Conservation (phyloP, 2,113 vertebrate species). For the Cricetomys ansorgei region DNA sequence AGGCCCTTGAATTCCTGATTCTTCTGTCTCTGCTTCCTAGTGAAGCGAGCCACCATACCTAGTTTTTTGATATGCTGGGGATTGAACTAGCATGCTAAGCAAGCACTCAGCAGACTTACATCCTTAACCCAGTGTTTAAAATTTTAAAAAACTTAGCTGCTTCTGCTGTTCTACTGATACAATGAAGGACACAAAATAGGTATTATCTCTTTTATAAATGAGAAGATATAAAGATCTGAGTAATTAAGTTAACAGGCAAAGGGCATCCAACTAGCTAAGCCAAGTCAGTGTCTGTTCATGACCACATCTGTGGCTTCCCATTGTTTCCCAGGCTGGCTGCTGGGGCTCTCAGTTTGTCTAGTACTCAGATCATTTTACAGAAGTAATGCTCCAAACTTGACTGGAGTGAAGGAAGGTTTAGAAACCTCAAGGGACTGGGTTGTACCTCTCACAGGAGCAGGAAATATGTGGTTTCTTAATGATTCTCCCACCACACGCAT, state of each 20-base stretch:
- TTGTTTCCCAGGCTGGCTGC: background rate
- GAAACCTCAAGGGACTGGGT: background rate
- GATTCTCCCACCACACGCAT: too few relatives aligned
- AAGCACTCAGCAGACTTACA: background rate
- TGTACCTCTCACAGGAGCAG: background rate
- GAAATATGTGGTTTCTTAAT: too few relatives aligned
- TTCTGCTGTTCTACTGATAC: background rate
- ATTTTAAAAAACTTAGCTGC: background rate
- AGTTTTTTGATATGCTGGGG: background rate
- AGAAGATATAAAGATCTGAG: slow-evolving; percentile 12
- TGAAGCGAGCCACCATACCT: background rate
- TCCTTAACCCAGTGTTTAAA: background rate
- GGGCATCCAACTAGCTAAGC: background rate
- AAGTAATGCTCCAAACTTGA: background rate
- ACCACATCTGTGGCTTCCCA: background rate
- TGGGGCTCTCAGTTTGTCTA: background rate
- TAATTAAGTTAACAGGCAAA: background rate
- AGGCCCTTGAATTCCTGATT: background rate
- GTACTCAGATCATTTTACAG: background rate
- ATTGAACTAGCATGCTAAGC: background rate
- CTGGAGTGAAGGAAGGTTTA: background rate
- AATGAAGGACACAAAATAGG: background rate
- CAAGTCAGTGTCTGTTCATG: background rate
- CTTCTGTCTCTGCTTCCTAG: background rate
- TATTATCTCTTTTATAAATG: slow-evolving; percentile 22